A percentile compares a stretch with the other conserved stretches of the same genome.
These are phyloP conservation scores for Agrotis clavis DNA, from an alignment of 2,888 invertebrate genomes.

Conservation along the genomic window DNA sequence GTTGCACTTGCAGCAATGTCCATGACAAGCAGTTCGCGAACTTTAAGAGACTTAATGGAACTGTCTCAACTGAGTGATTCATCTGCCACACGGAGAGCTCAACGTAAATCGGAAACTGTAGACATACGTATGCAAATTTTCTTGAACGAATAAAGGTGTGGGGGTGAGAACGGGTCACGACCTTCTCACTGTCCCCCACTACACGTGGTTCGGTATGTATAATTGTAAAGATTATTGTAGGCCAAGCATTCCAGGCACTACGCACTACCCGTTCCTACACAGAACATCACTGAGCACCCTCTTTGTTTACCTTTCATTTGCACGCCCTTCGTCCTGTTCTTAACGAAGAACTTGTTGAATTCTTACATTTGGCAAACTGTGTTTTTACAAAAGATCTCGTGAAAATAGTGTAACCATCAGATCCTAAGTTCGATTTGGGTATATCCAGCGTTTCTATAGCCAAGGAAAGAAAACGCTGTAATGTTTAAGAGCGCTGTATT, in stretches of 20 bases:
- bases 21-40: neutral
- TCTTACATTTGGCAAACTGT: constrained; percentile 21
- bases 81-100: constrained; percentile 36
- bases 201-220: constrained; percentile 71
- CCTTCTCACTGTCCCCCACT: constrained; percentile 70
- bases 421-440: neutral
- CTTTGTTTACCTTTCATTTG: constrained; percentile 77
- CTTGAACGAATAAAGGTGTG: constrained; percentile 70
- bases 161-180: constrained; percentile 72
- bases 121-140: constrained; percentile 65
- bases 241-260: constrained; percentile 51
- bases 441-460: neutral
- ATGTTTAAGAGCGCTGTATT: constrained; percentile 35
- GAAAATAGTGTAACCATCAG: neutral
- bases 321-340: constrained; percentile 64
- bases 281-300: constrained; percentile 56
- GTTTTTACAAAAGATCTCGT: neutral
- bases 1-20: neutral
- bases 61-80: constrained; percentile 26
- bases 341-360: constrained; percentile 64
- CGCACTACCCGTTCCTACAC: constrained; percentile 37
- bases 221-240: constrained; percentile 66
- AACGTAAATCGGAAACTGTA: constrained; percentile 50
- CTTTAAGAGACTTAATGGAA: neutral
- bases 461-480: constrained; percentile 27